phyloP scores from a whole-genome alignment of 1,140 invertebrate genomes.

The Adoxophyes honmai region DNA sequence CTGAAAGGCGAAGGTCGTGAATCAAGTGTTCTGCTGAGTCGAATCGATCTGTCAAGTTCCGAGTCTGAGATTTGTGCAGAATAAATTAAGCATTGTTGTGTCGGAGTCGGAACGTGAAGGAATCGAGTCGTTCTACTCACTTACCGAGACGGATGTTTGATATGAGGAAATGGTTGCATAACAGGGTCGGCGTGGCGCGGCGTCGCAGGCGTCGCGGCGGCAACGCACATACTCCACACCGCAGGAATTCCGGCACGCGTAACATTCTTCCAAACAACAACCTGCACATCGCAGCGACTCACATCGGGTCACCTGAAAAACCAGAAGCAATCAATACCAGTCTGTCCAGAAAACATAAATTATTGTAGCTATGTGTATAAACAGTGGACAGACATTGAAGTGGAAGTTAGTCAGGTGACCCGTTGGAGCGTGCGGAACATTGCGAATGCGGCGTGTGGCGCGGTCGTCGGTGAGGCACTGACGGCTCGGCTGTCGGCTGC shows the following conservation, averaged over 20 bases:
- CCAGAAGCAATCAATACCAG: slow-evolving; percentile 20
- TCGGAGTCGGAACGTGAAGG: background rate
- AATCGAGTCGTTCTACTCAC: slow-evolving; percentile 23
- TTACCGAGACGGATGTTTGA: slow-evolving; percentile 45
- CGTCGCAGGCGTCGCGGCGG: slow-evolving; percentile 26
- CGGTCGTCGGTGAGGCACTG: slow-evolving; percentile 61
- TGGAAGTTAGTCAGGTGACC: slow-evolving; percentile 25
- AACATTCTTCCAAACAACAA: too few relatives aligned
- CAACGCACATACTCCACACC: slow-evolving; percentile 39
- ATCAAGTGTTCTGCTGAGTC: background rate
- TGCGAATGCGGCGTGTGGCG: slow-evolving; percentile 47
- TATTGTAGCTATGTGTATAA: too few relatives aligned
- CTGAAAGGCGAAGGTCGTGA: background rate
- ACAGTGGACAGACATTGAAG: too few relatives aligned
- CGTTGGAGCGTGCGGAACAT: slow-evolving; percentile 26
- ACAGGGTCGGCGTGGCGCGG: slow-evolving; percentile 33
- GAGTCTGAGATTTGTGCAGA: background rate
- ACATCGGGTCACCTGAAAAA: slow-evolving; percentile 25
- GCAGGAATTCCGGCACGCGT: slow-evolving; percentile 23
- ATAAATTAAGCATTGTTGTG: slow-evolving; percentile 5
- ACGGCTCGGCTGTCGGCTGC: slow-evolving; percentile 45
- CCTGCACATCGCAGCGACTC: too few relatives aligned
- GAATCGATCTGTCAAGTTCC: background rate
- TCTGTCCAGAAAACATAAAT: background rate
- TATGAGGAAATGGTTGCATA: slow-evolving; percentile 53